phyloP scores from a whole-genome alignment of 2,113 vertebrate genomes.

The Stegastes partitus region DNA sequence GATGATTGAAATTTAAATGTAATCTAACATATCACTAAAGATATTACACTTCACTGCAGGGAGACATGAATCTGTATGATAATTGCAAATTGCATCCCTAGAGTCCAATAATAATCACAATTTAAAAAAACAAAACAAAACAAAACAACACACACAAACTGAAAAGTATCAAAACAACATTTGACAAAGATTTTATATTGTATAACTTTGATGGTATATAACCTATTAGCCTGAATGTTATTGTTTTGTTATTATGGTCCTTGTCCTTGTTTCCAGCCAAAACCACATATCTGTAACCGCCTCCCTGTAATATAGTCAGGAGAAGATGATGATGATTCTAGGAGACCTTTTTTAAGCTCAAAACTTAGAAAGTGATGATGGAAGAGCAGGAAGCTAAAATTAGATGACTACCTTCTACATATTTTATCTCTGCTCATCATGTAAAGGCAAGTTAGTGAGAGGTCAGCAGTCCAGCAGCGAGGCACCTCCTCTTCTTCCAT shows the following conservation, averaged over 20 bases:
- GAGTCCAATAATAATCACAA: too few relatives aligned
- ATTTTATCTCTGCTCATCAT: constrained; percentile 77
- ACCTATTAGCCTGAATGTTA: too few relatives aligned
- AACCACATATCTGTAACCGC: constrained; percentile 5
- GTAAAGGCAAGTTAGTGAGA: constrained; percentile 49
- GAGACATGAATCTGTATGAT: too few relatives aligned
- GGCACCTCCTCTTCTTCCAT: constrained; percentile 19
- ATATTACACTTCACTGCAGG: too few relatives aligned
- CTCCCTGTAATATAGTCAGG: constrained; percentile 22
- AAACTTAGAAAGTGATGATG: constrained; percentile 80
- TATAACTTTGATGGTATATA: too few relatives aligned
- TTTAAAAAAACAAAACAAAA: too few relatives aligned
- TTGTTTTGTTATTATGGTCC: neutral
- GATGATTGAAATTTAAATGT: too few relatives aligned
- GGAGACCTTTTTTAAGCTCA: constrained; percentile 56
- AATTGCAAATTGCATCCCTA: too few relatives aligned
- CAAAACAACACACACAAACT: too few relatives aligned
- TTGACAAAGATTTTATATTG: too few relatives aligned
- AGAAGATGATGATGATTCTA: constrained; percentile 47
- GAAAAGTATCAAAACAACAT: too few relatives aligned
- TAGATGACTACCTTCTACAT: constrained; percentile 77
- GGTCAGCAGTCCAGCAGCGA: constrained; percentile 70
- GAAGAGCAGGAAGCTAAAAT: constrained; percentile 76
- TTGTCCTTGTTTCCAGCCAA: neutral
- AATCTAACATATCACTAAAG: too few relatives aligned